These are phyloP conservation scores for Limnephilus marmoratus DNA, from an alignment of 2,888 invertebrate genomes.

Conservation along the genomic window DNA sequence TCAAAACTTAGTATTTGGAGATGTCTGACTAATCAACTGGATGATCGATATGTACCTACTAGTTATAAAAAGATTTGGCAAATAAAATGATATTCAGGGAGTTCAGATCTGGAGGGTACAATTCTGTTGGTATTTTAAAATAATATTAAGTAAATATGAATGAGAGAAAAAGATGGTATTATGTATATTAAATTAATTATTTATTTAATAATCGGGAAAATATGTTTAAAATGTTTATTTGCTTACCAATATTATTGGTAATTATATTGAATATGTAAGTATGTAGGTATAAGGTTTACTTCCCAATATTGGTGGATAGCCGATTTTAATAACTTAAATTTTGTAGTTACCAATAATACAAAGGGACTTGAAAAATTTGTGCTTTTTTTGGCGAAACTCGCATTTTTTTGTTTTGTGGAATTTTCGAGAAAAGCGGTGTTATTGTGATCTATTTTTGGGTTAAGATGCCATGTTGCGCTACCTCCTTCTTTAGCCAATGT, in stretches of 20 bases:
- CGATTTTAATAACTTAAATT: no score
- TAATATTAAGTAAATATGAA: neutral
- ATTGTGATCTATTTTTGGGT: no score
- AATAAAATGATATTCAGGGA: neutral
- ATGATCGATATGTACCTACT: neutral
- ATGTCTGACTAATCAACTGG: no score
- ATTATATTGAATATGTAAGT: neutral
- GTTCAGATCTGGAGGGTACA: conserved; percentile 18
- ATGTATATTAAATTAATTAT: neutral
- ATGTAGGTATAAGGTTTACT: neutral
- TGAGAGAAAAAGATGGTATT: neutral
- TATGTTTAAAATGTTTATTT: neutral
- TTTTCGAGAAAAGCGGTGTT: no score
- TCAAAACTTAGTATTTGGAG: no score
- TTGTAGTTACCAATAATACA: no score
- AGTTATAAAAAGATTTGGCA: neutral
- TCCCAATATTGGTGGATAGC: no score
- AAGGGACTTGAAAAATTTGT: no score
- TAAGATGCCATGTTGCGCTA: no score
- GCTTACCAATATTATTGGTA: neutral
- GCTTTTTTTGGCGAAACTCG: no score
- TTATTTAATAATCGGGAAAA: neutral
- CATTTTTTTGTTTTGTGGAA: no score
- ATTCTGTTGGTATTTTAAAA: neutral
- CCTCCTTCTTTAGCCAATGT: no score